Evolutionary conservation across 2,888 invertebrate genomes (phyloP).

Genomic region (Himalopsyche japonica): DNA sequence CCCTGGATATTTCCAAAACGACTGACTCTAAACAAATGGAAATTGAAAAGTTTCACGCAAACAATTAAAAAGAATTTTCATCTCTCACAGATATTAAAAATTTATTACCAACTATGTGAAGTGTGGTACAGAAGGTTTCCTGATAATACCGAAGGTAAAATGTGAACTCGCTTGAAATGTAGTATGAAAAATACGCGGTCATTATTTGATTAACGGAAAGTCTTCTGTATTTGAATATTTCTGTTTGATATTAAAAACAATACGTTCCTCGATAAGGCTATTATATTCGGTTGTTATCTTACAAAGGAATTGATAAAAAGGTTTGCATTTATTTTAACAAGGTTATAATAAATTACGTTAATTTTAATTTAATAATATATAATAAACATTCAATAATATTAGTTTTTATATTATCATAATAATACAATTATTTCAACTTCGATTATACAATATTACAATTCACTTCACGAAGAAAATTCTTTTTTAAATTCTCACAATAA

Average conservation of each 20-base stretch:
- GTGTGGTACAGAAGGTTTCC: no score
- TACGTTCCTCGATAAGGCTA: not conserved
- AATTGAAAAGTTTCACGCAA: not conserved
- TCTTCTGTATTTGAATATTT: no score
- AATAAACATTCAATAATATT: not conserved
- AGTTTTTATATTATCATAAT: not conserved
- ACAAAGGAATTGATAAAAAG: not conserved
- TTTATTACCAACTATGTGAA: not conserved
- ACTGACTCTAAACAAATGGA: not conserved
- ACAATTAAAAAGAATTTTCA: not conserved
- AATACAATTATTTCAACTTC: not conserved
- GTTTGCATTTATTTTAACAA: not conserved
- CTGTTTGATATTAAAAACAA: no score
- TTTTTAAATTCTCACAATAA: not conserved
- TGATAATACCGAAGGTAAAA: no score
- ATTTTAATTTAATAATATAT: not conserved
- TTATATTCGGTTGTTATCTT: not conserved
- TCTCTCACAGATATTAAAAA: not conserved
- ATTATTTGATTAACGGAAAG: no score
- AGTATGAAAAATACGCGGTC: no score
- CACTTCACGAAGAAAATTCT: not conserved
- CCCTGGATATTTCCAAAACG: not conserved
- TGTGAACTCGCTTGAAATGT: no score
- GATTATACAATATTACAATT: not conserved
- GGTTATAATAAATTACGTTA: not conserved